Conservation (phyloP, 2,888 invertebrate species). For the Cantharis lateralis region DNA sequence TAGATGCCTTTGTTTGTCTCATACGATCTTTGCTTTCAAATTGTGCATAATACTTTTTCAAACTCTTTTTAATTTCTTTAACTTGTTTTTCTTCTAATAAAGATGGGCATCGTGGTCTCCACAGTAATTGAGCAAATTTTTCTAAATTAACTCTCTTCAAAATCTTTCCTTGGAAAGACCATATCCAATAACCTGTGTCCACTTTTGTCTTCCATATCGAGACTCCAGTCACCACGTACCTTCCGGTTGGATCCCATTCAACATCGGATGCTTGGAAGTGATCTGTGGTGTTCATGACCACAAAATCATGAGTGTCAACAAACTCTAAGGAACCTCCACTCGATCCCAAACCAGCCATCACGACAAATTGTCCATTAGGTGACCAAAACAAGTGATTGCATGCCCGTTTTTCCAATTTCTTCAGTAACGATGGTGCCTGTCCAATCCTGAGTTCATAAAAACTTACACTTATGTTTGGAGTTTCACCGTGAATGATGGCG, state of each 20-base stretch:
- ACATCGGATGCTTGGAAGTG: constrained; percentile 93
- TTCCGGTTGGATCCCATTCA: constrained; percentile 99
- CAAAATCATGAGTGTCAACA: constrained; percentile 93
- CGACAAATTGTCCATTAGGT: constrained; percentile 93
- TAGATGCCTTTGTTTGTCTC: constrained; percentile 89
- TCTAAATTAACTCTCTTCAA: constrained; percentile 85
- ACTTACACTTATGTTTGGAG: constrained; percentile 81
- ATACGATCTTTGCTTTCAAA: constrained; percentile 97
- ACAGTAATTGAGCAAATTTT: constrained; percentile 91
- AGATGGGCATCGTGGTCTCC: constrained; percentile 93
- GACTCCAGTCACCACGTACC: constrained; percentile 94
- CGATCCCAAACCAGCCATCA: constrained; percentile 84
- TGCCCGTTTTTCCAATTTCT: constrained; percentile 85
- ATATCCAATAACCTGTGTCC: constrained; percentile 90
- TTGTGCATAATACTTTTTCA: constrained; percentile 95
- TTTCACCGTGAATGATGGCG: constrained; percentile 94
- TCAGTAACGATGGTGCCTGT: constrained; percentile 84
- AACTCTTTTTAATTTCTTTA: constrained; percentile 94
- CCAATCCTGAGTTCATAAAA: constrained; percentile 92
- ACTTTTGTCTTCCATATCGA: constrained; percentile 96
- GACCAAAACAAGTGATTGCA: constrained; percentile 96
- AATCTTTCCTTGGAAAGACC: constrained; percentile 91
- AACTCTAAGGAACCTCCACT: constrained; percentile 92
- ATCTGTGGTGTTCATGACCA: constrained; percentile 91
- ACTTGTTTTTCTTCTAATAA: constrained; percentile 83